These are phyloP conservation scores for Poeciliopsis retropinna DNA, from an alignment of 2,113 vertebrate species.

Conservation along the genomic window DNA sequence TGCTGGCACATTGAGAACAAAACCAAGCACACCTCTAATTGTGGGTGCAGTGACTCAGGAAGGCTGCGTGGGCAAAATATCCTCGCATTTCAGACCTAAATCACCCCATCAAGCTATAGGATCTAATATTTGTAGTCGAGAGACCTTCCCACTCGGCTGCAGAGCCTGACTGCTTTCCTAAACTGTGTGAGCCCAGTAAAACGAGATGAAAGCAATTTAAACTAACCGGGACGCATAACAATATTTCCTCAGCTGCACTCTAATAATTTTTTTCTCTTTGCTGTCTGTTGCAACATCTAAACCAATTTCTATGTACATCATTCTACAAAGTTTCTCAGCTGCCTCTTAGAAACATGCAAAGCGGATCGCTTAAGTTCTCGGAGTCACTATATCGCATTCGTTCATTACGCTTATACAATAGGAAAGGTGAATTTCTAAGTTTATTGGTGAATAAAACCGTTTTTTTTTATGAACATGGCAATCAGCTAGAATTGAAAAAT, in stretches of 20 bases:
- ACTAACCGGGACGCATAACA: slow-evolving; percentile 16
- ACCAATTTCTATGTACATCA: slow-evolving; percentile 21
- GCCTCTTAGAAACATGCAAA: slow-evolving; percentile 1
- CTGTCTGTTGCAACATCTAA: neutral
- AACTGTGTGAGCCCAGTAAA: slow-evolving; percentile 7
- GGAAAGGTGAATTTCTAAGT: no score
- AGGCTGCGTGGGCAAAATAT: slow-evolving; percentile 50
- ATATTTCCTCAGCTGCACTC: neutral
- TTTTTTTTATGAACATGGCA: neutral
- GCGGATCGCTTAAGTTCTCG: slow-evolving; percentile 23
- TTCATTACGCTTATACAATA: no score
- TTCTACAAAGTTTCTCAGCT: slow-evolving; percentile 1
- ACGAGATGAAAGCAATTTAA: slow-evolving; percentile 35
- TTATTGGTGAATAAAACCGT: neutral
- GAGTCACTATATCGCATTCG: neutral
- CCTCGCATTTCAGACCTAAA: slow-evolving; percentile 47
- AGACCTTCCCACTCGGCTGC: slow-evolving; percentile 27
- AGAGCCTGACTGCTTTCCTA: slow-evolving; percentile 22
- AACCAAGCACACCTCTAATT: slow-evolving; percentile 9
- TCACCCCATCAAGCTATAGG: slow-evolving; percentile 37
- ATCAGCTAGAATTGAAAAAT: slow-evolving; percentile 3
- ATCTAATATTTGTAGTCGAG: slow-evolving; percentile 46
- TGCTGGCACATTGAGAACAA: slow-evolving; percentile 17
- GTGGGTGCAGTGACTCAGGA: slow-evolving; percentile 42
- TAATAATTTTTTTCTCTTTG: slow-evolving; percentile 8